Evolutionary conservation across 2,797 vertebrate genomes (phyloP).

Genomic region (Lemur catta): DNA sequence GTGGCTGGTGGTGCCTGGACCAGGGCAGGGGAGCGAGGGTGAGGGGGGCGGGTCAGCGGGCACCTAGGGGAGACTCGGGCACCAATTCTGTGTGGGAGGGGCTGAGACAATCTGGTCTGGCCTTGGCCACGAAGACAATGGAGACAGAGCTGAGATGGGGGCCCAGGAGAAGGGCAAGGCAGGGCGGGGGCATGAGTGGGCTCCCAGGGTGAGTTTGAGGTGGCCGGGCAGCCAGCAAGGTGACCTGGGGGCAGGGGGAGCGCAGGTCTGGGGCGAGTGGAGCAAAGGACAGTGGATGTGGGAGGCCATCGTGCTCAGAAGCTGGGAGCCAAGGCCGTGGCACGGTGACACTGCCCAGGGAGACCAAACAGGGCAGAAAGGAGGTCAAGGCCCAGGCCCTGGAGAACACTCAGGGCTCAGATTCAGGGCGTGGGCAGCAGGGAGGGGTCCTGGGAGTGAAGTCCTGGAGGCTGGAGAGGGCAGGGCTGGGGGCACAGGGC

Average conservation of each 20-base stretch:
- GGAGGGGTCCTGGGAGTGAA: neutral
- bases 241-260: neutral
- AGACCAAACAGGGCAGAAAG: neutral
- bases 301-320: too few species aligned
- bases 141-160: neutral
- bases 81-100: neutral
- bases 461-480: neutral
- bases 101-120: neutral
- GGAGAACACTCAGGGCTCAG: neutral
- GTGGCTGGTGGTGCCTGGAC: neutral
- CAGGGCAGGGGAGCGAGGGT: neutral
- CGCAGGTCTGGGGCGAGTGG: neutral
- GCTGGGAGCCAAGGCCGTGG: neutral
- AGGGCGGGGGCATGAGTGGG: neutral
- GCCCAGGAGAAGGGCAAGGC: neutral
- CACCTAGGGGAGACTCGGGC: neutral
- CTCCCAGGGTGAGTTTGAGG: neutral
- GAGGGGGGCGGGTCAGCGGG: fast-evolving
- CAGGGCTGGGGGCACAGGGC: neutral
- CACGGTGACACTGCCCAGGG: neutral
- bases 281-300: too few species aligned
- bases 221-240: neutral
- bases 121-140: neutral
- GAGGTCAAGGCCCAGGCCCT: neutral
- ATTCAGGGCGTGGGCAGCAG: too few species aligned